Conservation (phyloP, 92 coral and sea anemone species). For the Ricordea florida region DNA sequence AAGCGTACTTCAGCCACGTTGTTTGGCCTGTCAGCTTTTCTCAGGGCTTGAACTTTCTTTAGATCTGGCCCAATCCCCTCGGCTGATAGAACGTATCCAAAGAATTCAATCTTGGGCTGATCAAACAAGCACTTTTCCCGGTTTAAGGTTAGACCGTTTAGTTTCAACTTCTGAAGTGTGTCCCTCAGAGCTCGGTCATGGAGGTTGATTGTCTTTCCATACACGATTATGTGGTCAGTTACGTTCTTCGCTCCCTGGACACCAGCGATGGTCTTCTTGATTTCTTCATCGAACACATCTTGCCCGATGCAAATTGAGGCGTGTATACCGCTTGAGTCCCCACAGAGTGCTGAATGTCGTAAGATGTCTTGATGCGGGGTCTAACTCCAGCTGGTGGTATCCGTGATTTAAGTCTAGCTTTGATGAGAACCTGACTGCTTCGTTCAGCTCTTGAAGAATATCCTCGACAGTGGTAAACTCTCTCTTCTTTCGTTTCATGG, state of each 20-base stretch:
- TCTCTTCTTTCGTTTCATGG: not conserved
- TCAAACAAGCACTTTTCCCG: constrained; percentile 29
- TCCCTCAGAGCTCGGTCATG: constrained; percentile 38
- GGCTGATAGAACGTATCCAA: constrained; percentile 33
- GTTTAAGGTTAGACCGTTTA: constrained; percentile 52
- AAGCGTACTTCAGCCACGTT: constrained; percentile 42
- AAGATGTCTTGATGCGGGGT: not conserved
- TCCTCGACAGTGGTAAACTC: not conserved
- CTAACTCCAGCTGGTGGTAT: not conserved
- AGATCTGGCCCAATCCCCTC: constrained; percentile 42
- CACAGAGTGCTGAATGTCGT: not conserved
- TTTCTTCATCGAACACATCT: too few species aligned
- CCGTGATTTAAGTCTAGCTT: not conserved
- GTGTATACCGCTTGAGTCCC: too few species aligned
- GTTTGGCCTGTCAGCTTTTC: constrained; percentile 10
- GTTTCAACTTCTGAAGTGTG: constrained; percentile 25
- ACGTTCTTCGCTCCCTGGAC: too few species aligned
- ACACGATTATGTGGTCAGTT: constrained; percentile 47
- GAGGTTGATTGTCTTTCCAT: constrained; percentile 27
- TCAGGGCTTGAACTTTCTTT: constrained; percentile 53
- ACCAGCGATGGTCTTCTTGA: too few species aligned
- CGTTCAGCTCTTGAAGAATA: not conserved
- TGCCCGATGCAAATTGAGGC: too few species aligned
- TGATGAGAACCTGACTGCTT: not conserved
- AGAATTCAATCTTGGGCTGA: constrained; percentile 16